Evolutionary conservation across 2,797 vertebrate species (phyloP).

Genomic region (Tarsius wallacei): DNA sequence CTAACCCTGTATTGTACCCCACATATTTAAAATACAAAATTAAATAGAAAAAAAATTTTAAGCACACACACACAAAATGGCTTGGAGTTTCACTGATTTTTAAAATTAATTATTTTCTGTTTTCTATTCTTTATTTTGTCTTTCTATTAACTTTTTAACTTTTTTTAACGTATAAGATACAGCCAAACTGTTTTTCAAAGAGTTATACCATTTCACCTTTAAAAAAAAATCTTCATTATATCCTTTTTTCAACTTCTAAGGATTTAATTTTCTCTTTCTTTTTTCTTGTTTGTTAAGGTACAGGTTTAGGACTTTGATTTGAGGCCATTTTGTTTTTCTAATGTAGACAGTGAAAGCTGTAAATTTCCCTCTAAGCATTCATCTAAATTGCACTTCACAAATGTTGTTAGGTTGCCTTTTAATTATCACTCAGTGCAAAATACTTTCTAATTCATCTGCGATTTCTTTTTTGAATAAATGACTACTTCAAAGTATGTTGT

Average conservation of each 20-base stretch:
- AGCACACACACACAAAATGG: too few species aligned
- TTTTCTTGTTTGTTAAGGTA: neutral
- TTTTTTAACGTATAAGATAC: too few species aligned
- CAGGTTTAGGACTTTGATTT: neutral
- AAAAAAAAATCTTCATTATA: too few species aligned
- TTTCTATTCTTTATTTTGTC: neutral
- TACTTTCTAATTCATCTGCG: neutral
- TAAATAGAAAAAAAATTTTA: too few species aligned
- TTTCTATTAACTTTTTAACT: neutral
- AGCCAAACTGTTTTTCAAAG: too few species aligned
- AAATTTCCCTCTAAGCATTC: neutral
- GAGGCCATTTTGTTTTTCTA: neutral
- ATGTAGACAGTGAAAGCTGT: neutral
- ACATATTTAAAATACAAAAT: too few species aligned
- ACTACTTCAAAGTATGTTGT: neutral
- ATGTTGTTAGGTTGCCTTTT: neutral
- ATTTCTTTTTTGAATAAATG: neutral
- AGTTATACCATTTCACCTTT: too few species aligned
- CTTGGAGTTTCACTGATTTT: neutral
- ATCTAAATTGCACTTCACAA: neutral
- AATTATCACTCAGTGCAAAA: neutral
- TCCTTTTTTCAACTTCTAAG: neutral
- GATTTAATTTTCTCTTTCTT: neutral
- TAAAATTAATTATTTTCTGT: neutral
- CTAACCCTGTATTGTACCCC: too few species aligned